A percentile compares a stretch with the other conserved stretches of the same genome.
phyloP scores from a whole-genome alignment of 2,797 vertebrate species.

The Tauraco hartlaubi region DNA sequence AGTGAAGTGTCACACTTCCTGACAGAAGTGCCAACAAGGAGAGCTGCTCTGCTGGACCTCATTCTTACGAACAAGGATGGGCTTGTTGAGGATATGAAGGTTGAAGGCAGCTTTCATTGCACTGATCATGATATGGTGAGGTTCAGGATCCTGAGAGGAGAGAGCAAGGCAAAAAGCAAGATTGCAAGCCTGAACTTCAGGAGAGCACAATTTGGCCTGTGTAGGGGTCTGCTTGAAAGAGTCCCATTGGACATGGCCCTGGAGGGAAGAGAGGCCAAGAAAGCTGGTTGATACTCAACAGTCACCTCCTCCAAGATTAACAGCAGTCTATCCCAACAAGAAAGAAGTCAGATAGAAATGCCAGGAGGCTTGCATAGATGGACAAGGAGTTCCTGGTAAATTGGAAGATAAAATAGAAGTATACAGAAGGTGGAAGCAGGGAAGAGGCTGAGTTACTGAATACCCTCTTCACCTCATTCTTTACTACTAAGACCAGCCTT shows the following conservation, averaged over 20 bases:
- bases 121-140: neutral
- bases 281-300: neutral
- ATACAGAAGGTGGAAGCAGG: too few species aligned
- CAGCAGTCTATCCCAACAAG: too few species aligned
- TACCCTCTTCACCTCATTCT: neutral
- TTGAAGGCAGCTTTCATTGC: neutral
- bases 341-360: too few species aligned
- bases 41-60: neutral
- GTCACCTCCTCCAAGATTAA: neutral
- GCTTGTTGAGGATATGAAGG: neutral
- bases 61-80: neutral
- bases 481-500: neutral
- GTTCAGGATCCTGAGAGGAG: neutral
- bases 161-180: neutral
- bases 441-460: neutral
- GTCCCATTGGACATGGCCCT: neutral
- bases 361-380: too few species aligned
- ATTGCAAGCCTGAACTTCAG: neutral
- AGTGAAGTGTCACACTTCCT: neutral
- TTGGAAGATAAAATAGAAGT: too few species aligned
- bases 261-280: neutral
- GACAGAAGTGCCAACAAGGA: neutral
- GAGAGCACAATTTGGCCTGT: neutral
- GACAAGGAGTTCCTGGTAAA: too few species aligned
- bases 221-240: neutral